A percentile compares a stretch with the other conserved stretches of the same genome.
phyloP scores from a whole-genome alignment of 2,113 vertebrate species.

The Pluvianellus socialis region DNA sequence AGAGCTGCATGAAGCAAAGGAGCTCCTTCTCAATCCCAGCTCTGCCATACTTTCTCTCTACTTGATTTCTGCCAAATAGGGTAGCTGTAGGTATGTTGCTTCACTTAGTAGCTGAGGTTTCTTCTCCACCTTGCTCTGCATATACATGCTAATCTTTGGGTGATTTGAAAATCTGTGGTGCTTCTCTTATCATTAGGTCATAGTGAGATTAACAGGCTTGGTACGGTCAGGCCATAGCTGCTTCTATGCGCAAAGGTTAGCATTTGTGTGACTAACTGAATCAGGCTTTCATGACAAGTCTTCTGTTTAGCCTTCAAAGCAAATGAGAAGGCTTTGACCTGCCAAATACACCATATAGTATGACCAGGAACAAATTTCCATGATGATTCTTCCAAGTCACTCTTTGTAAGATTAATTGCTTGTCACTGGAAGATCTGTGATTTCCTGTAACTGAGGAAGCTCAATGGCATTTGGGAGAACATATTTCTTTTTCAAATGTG shows the following conservation, averaged over 20 bases:
- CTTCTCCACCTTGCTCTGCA: not conserved
- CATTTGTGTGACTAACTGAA: not conserved
- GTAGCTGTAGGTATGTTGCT: not conserved
- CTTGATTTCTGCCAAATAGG: not conserved
- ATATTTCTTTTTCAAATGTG: not conserved
- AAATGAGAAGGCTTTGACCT: not conserved
- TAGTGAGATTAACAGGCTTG: not conserved
- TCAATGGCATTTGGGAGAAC: not conserved
- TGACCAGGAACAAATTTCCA: not conserved
- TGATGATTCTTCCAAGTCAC: not conserved
- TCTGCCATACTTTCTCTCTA: not conserved
- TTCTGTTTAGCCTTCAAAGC: not conserved
- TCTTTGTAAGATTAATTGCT: not conserved
- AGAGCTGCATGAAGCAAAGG: not conserved
- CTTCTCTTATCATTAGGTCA: not conserved
- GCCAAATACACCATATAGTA: not conserved
- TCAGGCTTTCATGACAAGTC: not conserved
- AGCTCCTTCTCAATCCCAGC: not conserved
- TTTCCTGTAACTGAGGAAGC: not conserved
- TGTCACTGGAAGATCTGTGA: not conserved
- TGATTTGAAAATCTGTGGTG: not conserved
- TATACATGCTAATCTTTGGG: not conserved
- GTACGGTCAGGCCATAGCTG: not conserved
- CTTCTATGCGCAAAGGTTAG: not conserved
- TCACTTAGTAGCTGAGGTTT: not conserved